A percentile compares a stretch with the other conserved stretches of the same genome.
Evolutionary conservation across 2,797 vertebrate genomes (phyloP).

Genomic region (Artibeus lituratus): DNA sequence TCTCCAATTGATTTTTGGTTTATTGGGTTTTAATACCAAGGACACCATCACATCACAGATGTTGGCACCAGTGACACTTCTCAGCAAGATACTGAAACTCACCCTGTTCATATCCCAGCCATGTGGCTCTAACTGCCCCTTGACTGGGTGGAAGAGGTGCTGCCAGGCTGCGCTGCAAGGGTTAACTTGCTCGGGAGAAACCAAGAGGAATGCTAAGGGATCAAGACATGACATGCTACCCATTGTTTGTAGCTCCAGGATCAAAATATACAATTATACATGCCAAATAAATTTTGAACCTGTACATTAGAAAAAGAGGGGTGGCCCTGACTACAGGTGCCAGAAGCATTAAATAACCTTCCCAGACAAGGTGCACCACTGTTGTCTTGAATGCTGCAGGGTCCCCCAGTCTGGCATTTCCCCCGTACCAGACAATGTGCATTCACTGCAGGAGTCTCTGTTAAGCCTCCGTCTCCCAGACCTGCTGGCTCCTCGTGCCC

Average conservation of each 20-base stretch:
- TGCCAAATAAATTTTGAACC: conserved; percentile 88
- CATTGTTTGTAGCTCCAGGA: conserved; percentile 85
- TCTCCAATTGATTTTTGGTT: not conserved
- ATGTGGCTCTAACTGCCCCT: not conserved
- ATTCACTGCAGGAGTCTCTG: conserved; percentile 93
- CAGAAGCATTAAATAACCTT: conserved; percentile 88
- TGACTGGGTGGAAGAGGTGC: not conserved
- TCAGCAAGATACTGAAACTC: not conserved
- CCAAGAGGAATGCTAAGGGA: conserved; percentile 80
- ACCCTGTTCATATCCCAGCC: not conserved
- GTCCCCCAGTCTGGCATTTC: conserved; percentile 84
- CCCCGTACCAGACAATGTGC: conserved; percentile 90
- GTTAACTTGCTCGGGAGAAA: conserved; percentile 79
- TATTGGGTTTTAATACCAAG: not conserved
- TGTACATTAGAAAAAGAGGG: conserved; percentile 81
- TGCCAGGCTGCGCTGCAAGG: conserved; percentile 60
- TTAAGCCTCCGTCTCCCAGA: conserved; percentile 97
- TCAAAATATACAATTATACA: conserved; percentile 87
- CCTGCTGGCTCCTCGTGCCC: conserved; percentile 97
- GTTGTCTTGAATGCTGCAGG: conserved; percentile 85
- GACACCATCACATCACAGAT: not conserved
- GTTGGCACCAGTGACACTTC: not conserved
- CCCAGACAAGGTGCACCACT: conserved; percentile 86
- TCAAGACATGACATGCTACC: conserved; percentile 84
- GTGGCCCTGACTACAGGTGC: conserved; percentile 85